Evolutionary conservation across 2,797 vertebrate genomes (phyloP).

Genomic region (Vipera ursinii): DNA sequence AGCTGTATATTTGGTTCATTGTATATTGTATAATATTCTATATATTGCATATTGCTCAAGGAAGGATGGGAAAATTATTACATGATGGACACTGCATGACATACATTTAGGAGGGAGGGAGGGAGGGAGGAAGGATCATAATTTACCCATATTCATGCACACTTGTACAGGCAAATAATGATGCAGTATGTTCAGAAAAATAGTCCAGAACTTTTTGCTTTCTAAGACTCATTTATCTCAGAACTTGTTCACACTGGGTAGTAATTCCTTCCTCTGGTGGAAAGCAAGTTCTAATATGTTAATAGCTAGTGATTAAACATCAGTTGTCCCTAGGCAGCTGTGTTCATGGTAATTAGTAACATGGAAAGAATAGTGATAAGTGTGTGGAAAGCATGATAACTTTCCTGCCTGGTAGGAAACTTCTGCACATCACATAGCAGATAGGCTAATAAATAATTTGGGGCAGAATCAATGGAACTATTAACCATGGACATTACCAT

Average conservation of each 20-base stretch:
- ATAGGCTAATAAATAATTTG: not conserved
- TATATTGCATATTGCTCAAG: not conserved
- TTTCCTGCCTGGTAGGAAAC: not conserved
- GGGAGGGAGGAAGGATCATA: not conserved
- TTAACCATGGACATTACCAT: not conserved
- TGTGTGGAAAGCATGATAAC: not conserved
- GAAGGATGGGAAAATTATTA: not conserved
- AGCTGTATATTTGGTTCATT: not conserved
- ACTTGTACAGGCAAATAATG: not conserved
- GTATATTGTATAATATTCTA: not conserved
- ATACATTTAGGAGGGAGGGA: not conserved
- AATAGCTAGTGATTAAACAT: slow-evolving; percentile 6
- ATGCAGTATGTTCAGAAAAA: not conserved
- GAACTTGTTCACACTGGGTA: not conserved
- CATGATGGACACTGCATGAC: not conserved
- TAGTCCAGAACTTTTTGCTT: not conserved
- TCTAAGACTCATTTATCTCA: not conserved
- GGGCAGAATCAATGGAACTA: not conserved
- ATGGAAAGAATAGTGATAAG: not conserved
- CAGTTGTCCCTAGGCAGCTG: slow-evolving; percentile 4
- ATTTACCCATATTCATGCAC: not conserved
- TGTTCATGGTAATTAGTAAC: not conserved
- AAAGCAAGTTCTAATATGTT: not conserved
- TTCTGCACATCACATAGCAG: not conserved
- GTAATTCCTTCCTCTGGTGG: not conserved